A percentile compares a stretch with the other conserved stretches of the same genome.
phyloP scores from a whole-genome alignment of 2,113 vertebrate genomes.

The Perca fluviatilis region DNA sequence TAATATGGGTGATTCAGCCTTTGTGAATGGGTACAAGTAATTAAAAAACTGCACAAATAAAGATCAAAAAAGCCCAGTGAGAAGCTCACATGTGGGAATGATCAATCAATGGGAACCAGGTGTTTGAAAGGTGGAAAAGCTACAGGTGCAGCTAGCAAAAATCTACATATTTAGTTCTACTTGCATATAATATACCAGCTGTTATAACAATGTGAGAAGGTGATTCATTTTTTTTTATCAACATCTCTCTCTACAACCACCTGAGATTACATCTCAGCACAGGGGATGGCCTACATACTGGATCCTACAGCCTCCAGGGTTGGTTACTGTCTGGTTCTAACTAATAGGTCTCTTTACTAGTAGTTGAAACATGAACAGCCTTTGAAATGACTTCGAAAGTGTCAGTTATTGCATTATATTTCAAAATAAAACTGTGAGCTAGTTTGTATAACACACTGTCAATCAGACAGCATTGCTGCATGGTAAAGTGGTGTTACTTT shows the following conservation, averaged over 20 bases:
- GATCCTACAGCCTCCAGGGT: constrained; percentile 9
- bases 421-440: neutral
- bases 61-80: constrained; percentile 58
- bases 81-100: constrained; percentile 49
- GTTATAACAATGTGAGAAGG: constrained; percentile 32
- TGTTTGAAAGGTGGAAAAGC: constrained; percentile 49
- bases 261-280: constrained; percentile 27
- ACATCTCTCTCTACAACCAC: constrained; percentile 26
- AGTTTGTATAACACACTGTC: constrained; percentile 12
- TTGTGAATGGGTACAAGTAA: constrained; percentile 43
- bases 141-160: constrained; percentile 64
- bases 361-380: neutral
- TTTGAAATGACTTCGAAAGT: neutral
- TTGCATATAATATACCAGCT: constrained; percentile 44
- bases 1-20: constrained; percentile 48
- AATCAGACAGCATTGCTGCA: constrained; percentile 11
- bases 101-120: constrained; percentile 59
- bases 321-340: constrained; percentile 14
- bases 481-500: constrained; percentile 53
- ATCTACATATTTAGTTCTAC: constrained; percentile 20
- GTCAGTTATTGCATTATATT: neutral
- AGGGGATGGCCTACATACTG: constrained; percentile 3
- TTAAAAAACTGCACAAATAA: constrained; percentile 51
- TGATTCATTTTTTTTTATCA: constrained; percentile 24
- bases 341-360: neutral